These are phyloP conservation scores for Dolomedes plantarius DNA, from an alignment of 2,888 invertebrate genomes.

Conservation along the genomic window DNA sequence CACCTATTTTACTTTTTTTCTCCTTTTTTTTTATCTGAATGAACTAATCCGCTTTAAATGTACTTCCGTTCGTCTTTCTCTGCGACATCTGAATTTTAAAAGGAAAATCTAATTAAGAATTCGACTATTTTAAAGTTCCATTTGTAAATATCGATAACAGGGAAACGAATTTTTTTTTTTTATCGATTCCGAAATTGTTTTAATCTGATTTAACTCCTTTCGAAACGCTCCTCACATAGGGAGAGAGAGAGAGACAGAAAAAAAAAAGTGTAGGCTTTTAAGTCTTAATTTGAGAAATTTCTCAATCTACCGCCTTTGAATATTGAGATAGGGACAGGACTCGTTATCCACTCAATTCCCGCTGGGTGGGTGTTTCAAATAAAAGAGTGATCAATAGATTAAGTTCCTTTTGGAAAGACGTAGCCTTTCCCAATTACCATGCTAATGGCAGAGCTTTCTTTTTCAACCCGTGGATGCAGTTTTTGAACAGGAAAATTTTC, in stretches of 20 bases:
- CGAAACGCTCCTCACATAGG: too few relatives aligned
- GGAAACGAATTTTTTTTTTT: neutral
- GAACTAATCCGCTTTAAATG: neutral
- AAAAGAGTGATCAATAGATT: conserved; percentile 41
- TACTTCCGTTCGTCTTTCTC: neutral
- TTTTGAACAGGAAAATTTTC: conserved; percentile 19
- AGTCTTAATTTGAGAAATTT: conserved; percentile 18
- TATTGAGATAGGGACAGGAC: neutral
- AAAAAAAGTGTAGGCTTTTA: neutral
- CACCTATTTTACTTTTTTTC: too few relatives aligned
- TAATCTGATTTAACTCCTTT: neutral
- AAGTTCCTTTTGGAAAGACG: conserved; percentile 3
- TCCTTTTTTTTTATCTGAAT: too few relatives aligned
- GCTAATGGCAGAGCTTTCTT: conserved; percentile 28
- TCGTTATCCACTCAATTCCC: neutral
- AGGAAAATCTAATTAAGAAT: conserved; percentile 3
- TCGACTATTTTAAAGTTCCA: neutral
- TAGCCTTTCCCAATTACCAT: conserved; percentile 43
- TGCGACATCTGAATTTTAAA: neutral
- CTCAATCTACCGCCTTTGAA: neutral
- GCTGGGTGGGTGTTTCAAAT: conserved; percentile 9
- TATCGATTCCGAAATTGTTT: neutral
- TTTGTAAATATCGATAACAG: neutral
- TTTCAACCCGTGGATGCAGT: neutral
- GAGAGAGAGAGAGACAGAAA: neutral